Conservation (phyloP, 2,888 invertebrate genomes). For the Alsophila aescularia region DNA sequence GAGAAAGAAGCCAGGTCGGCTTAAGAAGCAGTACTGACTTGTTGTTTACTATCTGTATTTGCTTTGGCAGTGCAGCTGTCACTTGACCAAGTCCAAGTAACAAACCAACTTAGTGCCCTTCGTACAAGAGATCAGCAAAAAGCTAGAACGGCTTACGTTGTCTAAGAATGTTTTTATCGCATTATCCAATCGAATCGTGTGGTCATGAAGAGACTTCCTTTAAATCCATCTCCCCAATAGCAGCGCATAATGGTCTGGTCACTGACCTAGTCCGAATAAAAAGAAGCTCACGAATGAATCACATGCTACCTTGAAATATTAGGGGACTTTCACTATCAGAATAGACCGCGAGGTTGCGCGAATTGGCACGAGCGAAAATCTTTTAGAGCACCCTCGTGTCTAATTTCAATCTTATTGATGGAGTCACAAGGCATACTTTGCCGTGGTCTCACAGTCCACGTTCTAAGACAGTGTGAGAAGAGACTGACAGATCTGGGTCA, state of each 20-base stretch:
- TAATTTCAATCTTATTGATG: slow-evolving; percentile 14
- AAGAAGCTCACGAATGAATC: slow-evolving; percentile 16
- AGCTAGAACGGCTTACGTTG: too few relatives aligned
- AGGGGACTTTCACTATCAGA: slow-evolving; percentile 37
- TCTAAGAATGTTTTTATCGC: too few relatives aligned
- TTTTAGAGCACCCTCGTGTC: not conserved
- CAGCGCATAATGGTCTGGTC: slow-evolving; percentile 13
- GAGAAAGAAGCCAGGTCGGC: too few relatives aligned
- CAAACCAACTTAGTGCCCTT: too few relatives aligned
- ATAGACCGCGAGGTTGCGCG: slow-evolving; percentile 21
- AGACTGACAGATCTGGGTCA: slow-evolving; percentile 31
- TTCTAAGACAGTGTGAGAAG: slow-evolving; percentile 21
- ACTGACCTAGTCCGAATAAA: slow-evolving; percentile 20
- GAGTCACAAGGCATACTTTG: slow-evolving; percentile 4
- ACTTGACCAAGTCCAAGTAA: too few relatives aligned
- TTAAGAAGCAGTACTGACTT: too few relatives aligned
- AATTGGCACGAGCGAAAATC: slow-evolving; percentile 35
- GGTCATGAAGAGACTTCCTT: not conserved
- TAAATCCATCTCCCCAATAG: not conserved
- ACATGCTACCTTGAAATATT: slow-evolving; percentile 28
- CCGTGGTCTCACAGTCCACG: slow-evolving; percentile 4
- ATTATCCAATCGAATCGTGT: too few relatives aligned
- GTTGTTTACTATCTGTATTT: too few relatives aligned
- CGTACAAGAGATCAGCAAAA: too few relatives aligned
- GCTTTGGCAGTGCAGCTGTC: too few relatives aligned